phyloP scores from a whole-genome alignment of 2,797 vertebrate species.

The Oreochromis mossambicus region DNA sequence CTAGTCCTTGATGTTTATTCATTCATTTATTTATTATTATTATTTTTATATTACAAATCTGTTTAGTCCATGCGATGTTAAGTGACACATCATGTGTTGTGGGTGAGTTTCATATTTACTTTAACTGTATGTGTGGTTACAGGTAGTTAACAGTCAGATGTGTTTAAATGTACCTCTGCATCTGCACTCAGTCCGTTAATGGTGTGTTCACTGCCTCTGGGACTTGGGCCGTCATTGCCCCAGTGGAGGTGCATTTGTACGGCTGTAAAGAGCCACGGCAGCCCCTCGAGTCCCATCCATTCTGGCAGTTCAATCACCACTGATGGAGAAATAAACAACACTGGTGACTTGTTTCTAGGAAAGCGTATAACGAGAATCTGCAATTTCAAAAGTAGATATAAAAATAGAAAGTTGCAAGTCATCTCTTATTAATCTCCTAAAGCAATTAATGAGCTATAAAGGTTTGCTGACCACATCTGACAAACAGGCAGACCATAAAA shows the following conservation, averaged over 20 bases:
- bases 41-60: background rate
- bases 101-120: background rate
- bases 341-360: background rate
- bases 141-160: background rate
- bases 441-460: background rate
- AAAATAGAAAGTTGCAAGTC: background rate
- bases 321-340: slow-evolving; percentile 43
- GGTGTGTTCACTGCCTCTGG: slow-evolving; percentile 84
- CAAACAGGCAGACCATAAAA: background rate
- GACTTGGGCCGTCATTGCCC: slow-evolving; percentile 72
- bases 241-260: slow-evolving; percentile 91
- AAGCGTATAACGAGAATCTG: background rate
- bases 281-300: slow-evolving; percentile 80
- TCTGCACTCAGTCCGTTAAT: slow-evolving; percentile 77
- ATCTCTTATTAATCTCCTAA: background rate
- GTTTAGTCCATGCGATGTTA: background rate
- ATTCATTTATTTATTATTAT: background rate
- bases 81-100: background rate
- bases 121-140: background rate
- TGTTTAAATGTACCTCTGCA: slow-evolving; percentile 79
- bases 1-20: background rate
- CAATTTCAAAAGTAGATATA: background rate
- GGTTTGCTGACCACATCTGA: background rate
- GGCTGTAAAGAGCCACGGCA: slow-evolving; percentile 78
- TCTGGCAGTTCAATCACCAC: slow-evolving; percentile 80